Percentiles rank a stretch among this genome's conserved stretches.
These are phyloP conservation scores for Alviniconcha strummeri DNA, from an alignment of 2,888 invertebrate species.

Conservation along the genomic window DNA sequence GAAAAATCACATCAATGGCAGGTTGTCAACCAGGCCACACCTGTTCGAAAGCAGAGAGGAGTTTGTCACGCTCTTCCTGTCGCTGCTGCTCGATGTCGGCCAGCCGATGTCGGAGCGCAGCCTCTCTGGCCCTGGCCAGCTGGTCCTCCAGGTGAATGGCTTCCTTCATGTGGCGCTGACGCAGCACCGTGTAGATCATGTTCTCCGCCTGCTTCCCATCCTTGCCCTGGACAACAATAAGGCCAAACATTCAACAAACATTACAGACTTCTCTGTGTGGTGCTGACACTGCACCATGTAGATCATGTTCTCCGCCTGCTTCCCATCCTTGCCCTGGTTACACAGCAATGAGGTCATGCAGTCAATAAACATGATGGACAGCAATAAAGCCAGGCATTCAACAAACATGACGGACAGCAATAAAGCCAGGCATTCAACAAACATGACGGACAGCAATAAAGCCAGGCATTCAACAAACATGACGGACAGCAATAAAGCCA, in stretches of 20 bases:
- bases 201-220: conserved; percentile 66
- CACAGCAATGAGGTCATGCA: neutral
- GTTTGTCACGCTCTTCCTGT: conserved; percentile 59
- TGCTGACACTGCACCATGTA: conserved; percentile 68
- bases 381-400: too few relatives aligned
- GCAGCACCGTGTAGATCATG: conserved; percentile 66
- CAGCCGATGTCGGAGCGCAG: conserved; percentile 57
- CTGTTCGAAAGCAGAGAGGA: conserved; percentile 65
- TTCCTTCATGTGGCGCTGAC: conserved; percentile 70
- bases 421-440: too few relatives aligned
- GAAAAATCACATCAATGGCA: too few relatives aligned
- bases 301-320: conserved; percentile 67
- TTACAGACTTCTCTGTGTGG: conserved; percentile 70
- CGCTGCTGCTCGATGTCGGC: conserved; percentile 58
- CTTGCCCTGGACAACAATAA: conserved; percentile 54
- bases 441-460: too few relatives aligned
- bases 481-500: neutral
- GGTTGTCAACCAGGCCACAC: conserved; percentile 36
- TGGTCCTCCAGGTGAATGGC: conserved; percentile 70
- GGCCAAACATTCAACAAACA: conserved; percentile 68
- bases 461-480: too few relatives aligned
- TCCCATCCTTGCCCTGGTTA: conserved; percentile 60
- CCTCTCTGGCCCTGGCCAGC: conserved; percentile 60
- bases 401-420: too few relatives aligned
- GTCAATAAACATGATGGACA: too few relatives aligned